A percentile compares a stretch with the other conserved stretches of the same genome.
Evolutionary conservation across 2,888 invertebrate genomes (phyloP).

Genomic region (Brenthis hecate): DNA sequence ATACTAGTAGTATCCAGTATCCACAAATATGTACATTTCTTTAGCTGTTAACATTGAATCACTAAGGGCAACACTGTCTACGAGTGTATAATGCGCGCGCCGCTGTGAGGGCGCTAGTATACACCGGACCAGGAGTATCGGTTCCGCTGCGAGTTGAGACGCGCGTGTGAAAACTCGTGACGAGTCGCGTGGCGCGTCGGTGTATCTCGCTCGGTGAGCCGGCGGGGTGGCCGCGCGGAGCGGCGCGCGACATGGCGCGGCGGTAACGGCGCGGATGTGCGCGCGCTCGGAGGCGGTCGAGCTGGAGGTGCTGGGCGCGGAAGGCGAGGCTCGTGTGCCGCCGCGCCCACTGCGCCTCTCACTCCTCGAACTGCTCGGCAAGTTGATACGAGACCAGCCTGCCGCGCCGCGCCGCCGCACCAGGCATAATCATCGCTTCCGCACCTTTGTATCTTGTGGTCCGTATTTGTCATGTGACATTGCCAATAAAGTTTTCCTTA

Average conservation of each 20-base stretch:
- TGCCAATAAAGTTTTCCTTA: not conserved
- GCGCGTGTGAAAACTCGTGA: conserved; percentile 50
- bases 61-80: conserved; percentile 52
- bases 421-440: conserved; percentile 82
- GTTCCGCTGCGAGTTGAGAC: conserved; percentile 54
- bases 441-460: conserved; percentile 79
- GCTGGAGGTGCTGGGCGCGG: conserved; percentile 90
- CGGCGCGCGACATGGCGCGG: conserved; percentile 87
- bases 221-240: conserved; percentile 66
- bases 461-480: conserved; percentile 49
- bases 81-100: conserved; percentile 45
- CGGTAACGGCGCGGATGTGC: conserved; percentile 89
- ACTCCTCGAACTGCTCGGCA: conserved; percentile 84
- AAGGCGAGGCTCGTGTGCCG: conserved; percentile 88
- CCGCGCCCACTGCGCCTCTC: conserved; percentile 87
- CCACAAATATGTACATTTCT: conserved; percentile 10
- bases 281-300: conserved; percentile 89
- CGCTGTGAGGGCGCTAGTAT: conserved; percentile 44
- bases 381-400: conserved; percentile 81
- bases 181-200: conserved; percentile 58
- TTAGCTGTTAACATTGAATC: conserved; percentile 39
- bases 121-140: conserved; percentile 50
- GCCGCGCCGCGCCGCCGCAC: conserved; percentile 69
- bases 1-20: not conserved
- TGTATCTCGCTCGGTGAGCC: conserved; percentile 45